phyloP scores from a whole-genome alignment of 92 coral and sea anemone species.

The Porites lobata region DNA sequence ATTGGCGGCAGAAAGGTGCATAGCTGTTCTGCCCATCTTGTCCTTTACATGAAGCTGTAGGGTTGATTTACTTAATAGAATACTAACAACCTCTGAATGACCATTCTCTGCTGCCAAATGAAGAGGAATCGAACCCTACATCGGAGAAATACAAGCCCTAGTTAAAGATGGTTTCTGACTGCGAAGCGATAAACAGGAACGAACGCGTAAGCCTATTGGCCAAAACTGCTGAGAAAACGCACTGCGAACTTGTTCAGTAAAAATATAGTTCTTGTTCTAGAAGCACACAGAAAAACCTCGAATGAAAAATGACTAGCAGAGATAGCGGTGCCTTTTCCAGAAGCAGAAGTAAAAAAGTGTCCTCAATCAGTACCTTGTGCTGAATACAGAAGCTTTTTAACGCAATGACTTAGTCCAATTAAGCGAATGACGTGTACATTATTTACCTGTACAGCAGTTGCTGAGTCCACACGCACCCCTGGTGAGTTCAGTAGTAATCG shows the following conservation, averaged over 20 bases:
- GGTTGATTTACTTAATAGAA: constrained; percentile 90
- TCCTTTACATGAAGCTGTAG: constrained; percentile 94
- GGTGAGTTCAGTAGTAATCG: constrained; percentile 98
- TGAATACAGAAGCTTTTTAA: neutral
- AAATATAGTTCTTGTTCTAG: too few relatives aligned
- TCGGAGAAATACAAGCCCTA: neutral
- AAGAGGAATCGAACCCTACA: constrained; percentile 92
- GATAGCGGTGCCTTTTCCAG: too few relatives aligned
- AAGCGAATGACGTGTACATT: neutral
- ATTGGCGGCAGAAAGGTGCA: constrained; percentile 92
- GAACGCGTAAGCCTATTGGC: neutral
- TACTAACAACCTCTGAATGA: constrained; percentile 96
- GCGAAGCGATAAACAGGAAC: neutral
- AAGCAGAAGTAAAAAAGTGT: too few relatives aligned
- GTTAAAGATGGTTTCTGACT: neutral
- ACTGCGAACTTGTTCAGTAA: neutral
- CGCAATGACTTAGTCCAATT: neutral
- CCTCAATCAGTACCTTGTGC: too few relatives aligned
- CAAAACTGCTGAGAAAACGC: neutral
- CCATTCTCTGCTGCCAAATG: constrained; percentile 96
- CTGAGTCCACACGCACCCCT: constrained; percentile 97
- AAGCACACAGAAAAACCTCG: too few relatives aligned
- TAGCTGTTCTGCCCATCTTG: constrained; percentile 87
- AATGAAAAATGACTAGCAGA: too few relatives aligned
- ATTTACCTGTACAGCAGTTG: constrained; percentile 87